Conservation (phyloP, 1,140 invertebrate species). For the Caligus rogercresseyi region DNA sequence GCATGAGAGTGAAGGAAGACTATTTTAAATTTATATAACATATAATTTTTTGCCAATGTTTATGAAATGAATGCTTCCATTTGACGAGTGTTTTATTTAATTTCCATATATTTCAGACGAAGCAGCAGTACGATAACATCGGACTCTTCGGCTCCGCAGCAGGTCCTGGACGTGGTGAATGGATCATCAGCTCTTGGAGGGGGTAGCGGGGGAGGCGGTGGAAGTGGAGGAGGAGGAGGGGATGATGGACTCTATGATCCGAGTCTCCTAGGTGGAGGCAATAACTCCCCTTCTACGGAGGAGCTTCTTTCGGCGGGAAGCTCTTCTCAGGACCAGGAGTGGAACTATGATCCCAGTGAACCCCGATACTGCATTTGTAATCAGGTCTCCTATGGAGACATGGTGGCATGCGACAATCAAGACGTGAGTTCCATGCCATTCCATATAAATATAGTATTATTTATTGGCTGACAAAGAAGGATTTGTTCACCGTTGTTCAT, state of each 20-base stretch:
- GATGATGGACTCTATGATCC: neutral
- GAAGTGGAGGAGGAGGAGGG: neutral
- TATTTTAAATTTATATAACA: too few species aligned
- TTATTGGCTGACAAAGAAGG: too few species aligned
- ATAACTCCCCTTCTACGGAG: slow-evolving; percentile 1
- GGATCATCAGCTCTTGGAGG: too few species aligned
- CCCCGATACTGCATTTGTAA: slow-evolving; percentile 93
- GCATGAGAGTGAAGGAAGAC: too few species aligned
- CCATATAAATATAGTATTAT: too few species aligned
- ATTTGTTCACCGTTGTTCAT: too few species aligned
- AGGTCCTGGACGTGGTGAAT: neutral
- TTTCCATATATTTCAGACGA: too few species aligned
- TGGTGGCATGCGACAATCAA: slow-evolving; percentile 97
- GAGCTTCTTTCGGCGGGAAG: slow-evolving; percentile 11
- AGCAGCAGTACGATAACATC: neutral
- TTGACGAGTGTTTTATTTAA: too few species aligned
- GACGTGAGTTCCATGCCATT: slow-evolving; percentile 43
- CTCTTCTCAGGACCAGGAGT: slow-evolving; percentile 35
- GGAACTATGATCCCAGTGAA: slow-evolving; percentile 77
- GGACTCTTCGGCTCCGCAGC: neutral
- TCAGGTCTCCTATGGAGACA: slow-evolving; percentile 93
- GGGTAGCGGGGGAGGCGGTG: neutral
- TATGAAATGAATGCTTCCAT: too few species aligned
- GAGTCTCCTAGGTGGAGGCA: neutral
- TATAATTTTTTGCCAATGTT: too few species aligned